Base-by-base conservation (phyloP, 2,797 vertebrate genomes). In the Cichlasoma orientale region DNA sequence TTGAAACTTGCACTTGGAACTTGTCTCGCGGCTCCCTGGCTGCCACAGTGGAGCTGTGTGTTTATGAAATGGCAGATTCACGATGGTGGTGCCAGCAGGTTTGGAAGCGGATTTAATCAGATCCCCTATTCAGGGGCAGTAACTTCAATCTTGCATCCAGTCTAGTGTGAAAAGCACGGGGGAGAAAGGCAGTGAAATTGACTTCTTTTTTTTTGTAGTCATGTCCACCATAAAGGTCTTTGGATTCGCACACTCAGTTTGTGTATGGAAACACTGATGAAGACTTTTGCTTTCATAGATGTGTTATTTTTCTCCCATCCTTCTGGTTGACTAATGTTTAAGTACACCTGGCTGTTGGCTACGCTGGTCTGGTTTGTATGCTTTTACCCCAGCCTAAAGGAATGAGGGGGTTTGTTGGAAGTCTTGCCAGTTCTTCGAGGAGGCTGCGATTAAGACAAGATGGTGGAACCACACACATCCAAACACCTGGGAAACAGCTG, bases 401-500 rank as follows among this genome's bases (percentile, higher is more conserved):
- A 92, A 91, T 83, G 89, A 88, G 76, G 78, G 74, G 72, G 55
- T 82, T 87, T 78, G 90, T 94, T 95, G 93, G 89, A 94, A 92
- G 92, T 93, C 86, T 77, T 92, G 92, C 92, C 93, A 95, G 89
- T 82, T 85, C 91, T 94, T 88, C 87, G 88, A 89, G 89, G 87
- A 91, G 90, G 79, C 77, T 86, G 74, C 83, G 88, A 94, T 94
- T 90, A 93, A 85, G 83, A 88, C 92, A 92, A 92, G 92, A 92
- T 93, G 89, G 90, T 86, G 82, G 75, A 90, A 88, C 92, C 92
- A 89, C 92, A 92, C 93, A 93, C 91, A 78, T 89, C 75, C 92
- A 84, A 85, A 94, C 94, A 95, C 95, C 94, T 95, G 94, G 95
- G 82, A 68, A 89, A 86, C 95, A 95, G 93, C 94, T 80, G 88